Evolutionary conservation across 2,888 invertebrate species (phyloP).

Genomic region (Drosophila monieri): DNA sequence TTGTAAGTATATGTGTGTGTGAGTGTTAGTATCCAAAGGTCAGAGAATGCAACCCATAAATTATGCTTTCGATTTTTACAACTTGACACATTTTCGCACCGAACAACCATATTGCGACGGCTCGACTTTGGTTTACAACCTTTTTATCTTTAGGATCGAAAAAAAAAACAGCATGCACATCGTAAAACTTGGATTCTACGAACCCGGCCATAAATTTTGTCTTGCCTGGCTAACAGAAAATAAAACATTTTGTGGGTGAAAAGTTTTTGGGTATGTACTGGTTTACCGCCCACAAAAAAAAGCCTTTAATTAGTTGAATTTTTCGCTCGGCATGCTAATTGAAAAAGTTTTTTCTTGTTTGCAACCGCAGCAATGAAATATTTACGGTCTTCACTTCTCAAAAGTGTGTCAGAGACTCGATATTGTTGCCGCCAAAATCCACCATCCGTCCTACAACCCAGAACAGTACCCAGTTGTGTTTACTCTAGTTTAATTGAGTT

Average conservation of each 20-base stretch:
- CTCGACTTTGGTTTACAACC: constrained; percentile 17
- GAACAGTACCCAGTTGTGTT: constrained; percentile 18
- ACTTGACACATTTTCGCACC: constrained; percentile 56
- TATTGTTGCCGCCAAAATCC: constrained; percentile 2
- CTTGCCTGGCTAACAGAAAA: background rate
- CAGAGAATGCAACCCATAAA: constrained; percentile 15
- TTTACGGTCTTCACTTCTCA: constrained; percentile 20
- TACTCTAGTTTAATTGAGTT: constrained; percentile 46
- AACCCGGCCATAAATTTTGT: constrained; percentile 33
- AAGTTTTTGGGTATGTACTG: constrained; percentile 12
- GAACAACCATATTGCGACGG: background rate
- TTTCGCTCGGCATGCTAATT: constrained; percentile 46
- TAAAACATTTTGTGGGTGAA: constrained; percentile 32
- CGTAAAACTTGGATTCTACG: constrained; percentile 19
- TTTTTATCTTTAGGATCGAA: constrained; percentile 33
- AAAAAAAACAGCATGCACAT: constrained; percentile 13
- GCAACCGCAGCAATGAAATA: constrained; percentile 31
- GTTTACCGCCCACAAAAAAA: constrained; percentile 21
- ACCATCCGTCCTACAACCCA: background rate
- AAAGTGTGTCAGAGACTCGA: constrained; percentile 34
- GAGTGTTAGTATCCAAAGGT: constrained; percentile 36
- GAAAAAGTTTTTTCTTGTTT: constrained; percentile 40
- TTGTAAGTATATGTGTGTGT: constrained; percentile 20
- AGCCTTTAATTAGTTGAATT: constrained; percentile 46
- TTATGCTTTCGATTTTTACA: constrained; percentile 55